Base-by-base conservation (phyloP, 2,888 invertebrate species). In the Agriopis leucophaearia region DNA sequence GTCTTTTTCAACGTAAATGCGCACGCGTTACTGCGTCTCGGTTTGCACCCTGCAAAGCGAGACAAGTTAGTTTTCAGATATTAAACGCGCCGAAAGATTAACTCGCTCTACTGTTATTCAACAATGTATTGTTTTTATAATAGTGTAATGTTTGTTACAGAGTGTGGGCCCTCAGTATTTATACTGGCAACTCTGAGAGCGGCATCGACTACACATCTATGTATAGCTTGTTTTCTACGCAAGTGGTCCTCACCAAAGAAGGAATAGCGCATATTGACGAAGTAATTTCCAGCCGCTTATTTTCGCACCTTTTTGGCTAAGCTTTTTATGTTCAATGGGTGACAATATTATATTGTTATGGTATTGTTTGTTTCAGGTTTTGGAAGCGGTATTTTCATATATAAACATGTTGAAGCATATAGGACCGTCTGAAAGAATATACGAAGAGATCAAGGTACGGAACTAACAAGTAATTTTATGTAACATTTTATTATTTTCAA, bases 201-300 rank as follows among this genome's bases (percentile, higher is more conserved):
- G 98, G 97, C 0, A 96, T 96, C 73, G 97, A 97, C 82, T 95
- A 96, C 80, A 98, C 97, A 71, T 96, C 96, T 0, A 95, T 97
- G 83, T 97, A 96, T 87, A 95, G 97, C 0, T 86, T 97, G 65
- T 97, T 98, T 86, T 95, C 95, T 6, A 88, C 98, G 8, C 95
- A 95, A 73, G 94, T 98, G 47, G 94, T 95, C 9, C 94, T 99
- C 61, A 98, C 98, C 0, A 96, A 97, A 74, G 95, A 96, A 58
- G 98, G 98, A 1, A 93, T 96, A 8, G 88, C 95, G 40, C 95
- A 97, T 77, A 83, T 97, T 27, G 94, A 96, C 61, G 95, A 97
- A 81, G 96, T 90, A 75, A 72, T 52, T 38, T 13, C 18, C 27
- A 27, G 5, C 27, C 4, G 1, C 27, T 27, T 27, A 4, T 27